A percentile compares a stretch with the other conserved stretches of the same genome.
phyloP scores from a whole-genome alignment of 2,113 vertebrate genomes.

The Amphiprion percula region DNA sequence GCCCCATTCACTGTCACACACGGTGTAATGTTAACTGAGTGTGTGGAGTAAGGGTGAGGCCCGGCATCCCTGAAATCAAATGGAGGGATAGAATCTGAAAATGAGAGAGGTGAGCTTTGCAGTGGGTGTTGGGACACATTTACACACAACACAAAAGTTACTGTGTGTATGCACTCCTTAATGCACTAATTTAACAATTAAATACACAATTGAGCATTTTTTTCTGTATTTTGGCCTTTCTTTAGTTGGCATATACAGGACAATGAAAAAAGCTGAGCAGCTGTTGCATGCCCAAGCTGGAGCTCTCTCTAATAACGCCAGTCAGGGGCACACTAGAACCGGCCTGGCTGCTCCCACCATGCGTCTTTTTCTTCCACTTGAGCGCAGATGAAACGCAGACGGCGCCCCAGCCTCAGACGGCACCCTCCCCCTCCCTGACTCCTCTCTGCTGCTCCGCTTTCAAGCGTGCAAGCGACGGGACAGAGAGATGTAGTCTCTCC shows the following conservation, averaged over 20 bases:
- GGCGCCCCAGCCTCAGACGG: constrained; percentile 51
- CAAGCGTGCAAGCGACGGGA: constrained; percentile 61
- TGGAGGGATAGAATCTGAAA: constrained; percentile 73
- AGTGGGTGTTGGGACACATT: constrained; percentile 35
- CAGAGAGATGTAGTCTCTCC: constrained; percentile 50
- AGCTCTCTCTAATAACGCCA: constrained; percentile 58
- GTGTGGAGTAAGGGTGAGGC: constrained; percentile 60
- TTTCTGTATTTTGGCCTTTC: background rate
- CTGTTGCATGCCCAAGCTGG: constrained; percentile 69
- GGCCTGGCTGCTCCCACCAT: constrained; percentile 73
- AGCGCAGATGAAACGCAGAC: constrained; percentile 79
- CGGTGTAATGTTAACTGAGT: constrained; percentile 62
- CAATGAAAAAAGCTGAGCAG: constrained; percentile 42
- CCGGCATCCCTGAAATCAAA: constrained; percentile 63
- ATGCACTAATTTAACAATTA: constrained; percentile 35
- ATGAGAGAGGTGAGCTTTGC: constrained; percentile 49
- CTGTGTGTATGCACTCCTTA: constrained; percentile 42
- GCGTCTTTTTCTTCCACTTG: constrained; percentile 79
- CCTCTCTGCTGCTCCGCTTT: constrained; percentile 51
- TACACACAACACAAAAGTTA: constrained; percentile 55
- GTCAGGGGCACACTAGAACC: constrained; percentile 54
- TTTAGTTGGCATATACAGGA: constrained; percentile 15
- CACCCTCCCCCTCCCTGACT: constrained; percentile 27
- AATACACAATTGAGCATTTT: background rate
- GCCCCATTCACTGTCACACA: constrained; percentile 64